Percentiles rank a stretch among this genome's conserved stretches.
Evolutionary conservation across 2,113 vertebrate genomes (phyloP).

Genomic region (Corythornis vintsioides): DNA sequence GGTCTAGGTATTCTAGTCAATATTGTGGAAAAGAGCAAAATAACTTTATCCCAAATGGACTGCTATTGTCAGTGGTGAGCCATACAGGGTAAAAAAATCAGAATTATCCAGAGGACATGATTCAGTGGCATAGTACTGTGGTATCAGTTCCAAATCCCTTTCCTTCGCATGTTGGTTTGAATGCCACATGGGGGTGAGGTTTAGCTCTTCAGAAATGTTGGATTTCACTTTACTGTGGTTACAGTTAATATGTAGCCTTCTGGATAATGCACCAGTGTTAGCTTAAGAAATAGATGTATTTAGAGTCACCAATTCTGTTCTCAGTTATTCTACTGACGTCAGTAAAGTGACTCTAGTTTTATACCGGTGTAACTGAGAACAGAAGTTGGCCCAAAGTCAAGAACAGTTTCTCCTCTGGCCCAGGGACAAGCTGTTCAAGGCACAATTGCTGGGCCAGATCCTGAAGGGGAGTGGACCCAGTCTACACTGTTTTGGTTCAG

Average conservation of each 20-base stretch:
- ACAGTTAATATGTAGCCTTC: background rate
- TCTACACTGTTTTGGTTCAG: background rate
- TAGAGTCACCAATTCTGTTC: constrained; percentile 53
- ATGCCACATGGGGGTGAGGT: background rate
- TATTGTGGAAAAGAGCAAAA: background rate
- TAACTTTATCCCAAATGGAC: background rate
- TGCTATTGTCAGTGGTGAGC: background rate
- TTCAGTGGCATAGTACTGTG: background rate
- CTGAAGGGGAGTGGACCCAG: background rate
- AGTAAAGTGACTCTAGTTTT: constrained; percentile 56
- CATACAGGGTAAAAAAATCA: background rate
- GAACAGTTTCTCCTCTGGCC: constrained; percentile 42
- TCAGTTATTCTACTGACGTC: constrained; percentile 56
- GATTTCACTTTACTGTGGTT: constrained; percentile 31
- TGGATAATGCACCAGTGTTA: background rate
- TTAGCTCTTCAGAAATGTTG: background rate
- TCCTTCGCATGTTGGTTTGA: background rate
- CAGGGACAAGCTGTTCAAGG: constrained; percentile 26
- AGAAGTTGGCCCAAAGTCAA: constrained; percentile 46
- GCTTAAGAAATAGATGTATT: constrained; percentile 5
- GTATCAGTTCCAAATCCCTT: background rate
- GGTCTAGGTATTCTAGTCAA: background rate
- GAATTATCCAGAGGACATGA: background rate
- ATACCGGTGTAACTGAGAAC: constrained; percentile 56
- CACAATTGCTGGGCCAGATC: background rate